Evolutionary conservation across 2,797 vertebrate species (phyloP).

Genomic region (Toxotes lorentzi): DNA sequence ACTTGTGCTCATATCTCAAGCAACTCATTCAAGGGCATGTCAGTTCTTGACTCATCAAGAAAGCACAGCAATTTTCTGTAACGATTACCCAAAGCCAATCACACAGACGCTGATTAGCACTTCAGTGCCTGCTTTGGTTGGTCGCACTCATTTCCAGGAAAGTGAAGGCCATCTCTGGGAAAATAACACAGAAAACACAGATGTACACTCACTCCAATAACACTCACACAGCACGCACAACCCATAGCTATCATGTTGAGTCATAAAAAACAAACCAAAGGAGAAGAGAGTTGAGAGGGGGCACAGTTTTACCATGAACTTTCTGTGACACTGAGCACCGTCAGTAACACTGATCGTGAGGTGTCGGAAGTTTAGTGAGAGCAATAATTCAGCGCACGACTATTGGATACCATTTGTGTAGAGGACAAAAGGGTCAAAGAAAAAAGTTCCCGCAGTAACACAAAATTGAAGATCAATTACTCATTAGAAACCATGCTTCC

Average conservation of each 20-base stretch:
- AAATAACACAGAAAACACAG: slow-evolving; percentile 40
- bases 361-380: slow-evolving; percentile 20
- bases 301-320: slow-evolving; percentile 27
- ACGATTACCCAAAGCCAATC: slow-evolving; percentile 65
- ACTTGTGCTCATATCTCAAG: slow-evolving; percentile 22
- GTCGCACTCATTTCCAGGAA: slow-evolving; percentile 46
- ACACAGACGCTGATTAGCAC: slow-evolving; percentile 57
- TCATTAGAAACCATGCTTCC: slow-evolving; percentile 51
- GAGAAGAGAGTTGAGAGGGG: background rate
- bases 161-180: slow-evolving; percentile 22
- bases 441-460: no score
- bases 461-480: slow-evolving; percentile 43
- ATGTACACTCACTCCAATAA: slow-evolving; percentile 2
- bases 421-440: slow-evolving; percentile 40
- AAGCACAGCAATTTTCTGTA: slow-evolving; percentile 55
- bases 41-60: slow-evolving; percentile 53
- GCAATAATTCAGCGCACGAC: slow-evolving; percentile 5
- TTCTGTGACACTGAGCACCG: slow-evolving; percentile 5
- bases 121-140: slow-evolving; percentile 46
- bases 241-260: slow-evolving; percentile 5
- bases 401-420: background rate
- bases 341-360: background rate
- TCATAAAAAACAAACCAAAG: slow-evolving; percentile 13
- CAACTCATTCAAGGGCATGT: slow-evolving; percentile 46
- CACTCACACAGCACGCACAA: background rate